Conservation (phyloP, 2,888 invertebrate species). For the Ectropis crepuscularia region DNA sequence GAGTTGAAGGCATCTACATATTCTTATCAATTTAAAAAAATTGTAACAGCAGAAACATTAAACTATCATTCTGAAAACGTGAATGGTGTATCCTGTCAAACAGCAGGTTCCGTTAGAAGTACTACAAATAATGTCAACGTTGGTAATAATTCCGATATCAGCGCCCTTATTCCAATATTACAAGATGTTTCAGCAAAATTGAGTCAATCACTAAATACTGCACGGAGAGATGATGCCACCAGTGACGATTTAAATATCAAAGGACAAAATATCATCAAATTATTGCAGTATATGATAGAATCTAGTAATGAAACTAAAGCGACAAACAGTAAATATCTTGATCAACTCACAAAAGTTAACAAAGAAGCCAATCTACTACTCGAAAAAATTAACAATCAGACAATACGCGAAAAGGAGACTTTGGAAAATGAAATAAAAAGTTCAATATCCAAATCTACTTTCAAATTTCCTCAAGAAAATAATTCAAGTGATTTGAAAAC, state of each 20-base stretch:
- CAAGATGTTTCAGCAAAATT: slow-evolving; percentile 31
- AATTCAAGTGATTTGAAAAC: slow-evolving; percentile 9
- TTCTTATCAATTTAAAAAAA: slow-evolving; percentile 23
- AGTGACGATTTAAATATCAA: slow-evolving; percentile 16
- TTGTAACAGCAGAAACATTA: slow-evolving; percentile 25
- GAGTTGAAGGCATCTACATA: slow-evolving; percentile 33
- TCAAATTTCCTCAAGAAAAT: slow-evolving; percentile 13
- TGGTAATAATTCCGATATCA: slow-evolving; percentile 28
- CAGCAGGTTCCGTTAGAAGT: slow-evolving; percentile 8
- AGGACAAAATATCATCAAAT: slow-evolving; percentile 14
- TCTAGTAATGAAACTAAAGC: slow-evolving; percentile 27
- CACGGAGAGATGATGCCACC: slow-evolving; percentile 22
- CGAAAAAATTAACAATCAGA: slow-evolving; percentile 19
- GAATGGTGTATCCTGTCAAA: slow-evolving; percentile 38
- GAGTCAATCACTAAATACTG: slow-evolving; percentile 20
- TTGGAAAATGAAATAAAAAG: slow-evolving; percentile 31
- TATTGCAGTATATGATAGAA: slow-evolving; percentile 24
- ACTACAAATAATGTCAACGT: slow-evolving; percentile 9
- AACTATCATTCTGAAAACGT: slow-evolving; percentile 41
- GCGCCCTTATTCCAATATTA: slow-evolving; percentile 31
- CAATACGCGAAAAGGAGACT: slow-evolving; percentile 32
- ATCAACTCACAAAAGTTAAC: slow-evolving; percentile 20
- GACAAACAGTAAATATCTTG: slow-evolving; percentile 14
- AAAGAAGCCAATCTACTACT: slow-evolving; percentile 26
- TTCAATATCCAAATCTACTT: slow-evolving; percentile 18